phyloP scores from a whole-genome alignment of 2,113 vertebrate genomes.

The Machaerirhynchus nigripectus region DNA sequence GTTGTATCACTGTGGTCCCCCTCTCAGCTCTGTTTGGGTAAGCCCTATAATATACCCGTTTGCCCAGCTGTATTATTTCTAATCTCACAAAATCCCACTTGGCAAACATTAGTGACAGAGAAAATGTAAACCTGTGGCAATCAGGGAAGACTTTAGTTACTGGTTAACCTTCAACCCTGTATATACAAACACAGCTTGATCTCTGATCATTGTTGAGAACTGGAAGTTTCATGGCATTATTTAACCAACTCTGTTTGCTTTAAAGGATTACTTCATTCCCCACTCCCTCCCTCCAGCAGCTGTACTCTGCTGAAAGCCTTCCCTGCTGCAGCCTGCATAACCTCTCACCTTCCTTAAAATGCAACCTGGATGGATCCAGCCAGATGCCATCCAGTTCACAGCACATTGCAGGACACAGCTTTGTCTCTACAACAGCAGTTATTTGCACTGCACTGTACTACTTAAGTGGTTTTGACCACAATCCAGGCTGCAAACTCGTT shows the following conservation, averaged over 20 bases:
- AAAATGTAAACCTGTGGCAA: constrained; percentile 53
- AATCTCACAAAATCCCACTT: constrained; percentile 60
- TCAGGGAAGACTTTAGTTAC: constrained; percentile 42
- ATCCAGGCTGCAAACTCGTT: background rate
- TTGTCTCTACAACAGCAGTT: background rate
- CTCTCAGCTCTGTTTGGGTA: background rate
- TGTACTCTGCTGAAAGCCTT: background rate
- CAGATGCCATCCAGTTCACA: rapidly evolving
- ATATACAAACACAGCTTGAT: constrained; percentile 49
- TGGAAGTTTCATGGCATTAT: constrained; percentile 55
- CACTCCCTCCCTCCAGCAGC: background rate
- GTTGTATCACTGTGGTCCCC: background rate
- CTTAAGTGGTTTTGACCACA: background rate
- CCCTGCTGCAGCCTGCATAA: background rate
- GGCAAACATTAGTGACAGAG: constrained; percentile 51
- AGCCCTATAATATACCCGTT: constrained; percentile 1
- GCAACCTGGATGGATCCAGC: background rate
- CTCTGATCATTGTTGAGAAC: constrained; percentile 47
- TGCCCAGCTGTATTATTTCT: constrained; percentile 55
- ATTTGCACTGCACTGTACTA: background rate
- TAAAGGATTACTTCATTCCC: constrained; percentile 27
- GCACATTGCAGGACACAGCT: background rate
- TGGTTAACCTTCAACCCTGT: constrained; percentile 44
- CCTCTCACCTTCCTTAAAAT: background rate
- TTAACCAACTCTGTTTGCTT: constrained; percentile 51